Percentiles rank a stretch among this genome's conserved stretches.
Evolutionary conservation across 2,113 vertebrate genomes (phyloP).

Genomic region (Syngnathus scovelli): DNA sequence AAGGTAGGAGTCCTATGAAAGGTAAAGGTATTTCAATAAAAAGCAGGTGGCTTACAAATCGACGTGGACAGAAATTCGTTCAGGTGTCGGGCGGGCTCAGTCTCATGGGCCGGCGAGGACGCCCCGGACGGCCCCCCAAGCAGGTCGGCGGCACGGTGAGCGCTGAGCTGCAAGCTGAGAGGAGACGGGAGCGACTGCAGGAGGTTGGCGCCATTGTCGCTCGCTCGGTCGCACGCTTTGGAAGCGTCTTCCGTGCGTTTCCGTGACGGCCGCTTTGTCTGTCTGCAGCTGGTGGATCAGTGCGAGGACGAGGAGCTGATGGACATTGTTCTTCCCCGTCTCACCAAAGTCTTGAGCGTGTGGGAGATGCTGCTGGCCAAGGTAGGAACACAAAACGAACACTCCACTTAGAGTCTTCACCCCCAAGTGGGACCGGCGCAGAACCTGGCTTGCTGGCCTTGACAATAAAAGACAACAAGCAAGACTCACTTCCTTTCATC

Average conservation of each 20-base stretch:
- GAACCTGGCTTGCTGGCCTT: no score
- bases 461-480: no score
- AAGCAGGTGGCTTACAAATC: neutral
- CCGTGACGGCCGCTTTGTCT: neutral
- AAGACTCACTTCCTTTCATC: no score
- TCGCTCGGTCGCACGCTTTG: no score
- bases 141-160: constrained; percentile 43
- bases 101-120: constrained; percentile 38
- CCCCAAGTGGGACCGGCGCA: no score
- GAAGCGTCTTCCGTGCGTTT: neutral
- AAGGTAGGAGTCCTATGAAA: constrained; percentile 34
- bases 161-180: constrained; percentile 62
- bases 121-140: constrained; percentile 59
- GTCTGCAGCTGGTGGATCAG: constrained; percentile 77
- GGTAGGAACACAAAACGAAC: constrained; percentile 58
- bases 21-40: neutral
- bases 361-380: constrained; percentile 90
- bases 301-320: constrained; percentile 84
- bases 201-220: constrained; percentile 69
- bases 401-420: neutral
- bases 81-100: constrained; percentile 40
- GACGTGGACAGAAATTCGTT: neutral
- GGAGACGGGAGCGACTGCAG: constrained; percentile 74
- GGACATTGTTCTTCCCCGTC: constrained; percentile 81
- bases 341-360: constrained; percentile 81